Evolutionary conservation across 2,797 vertebrate species (phyloP), one percentile per base, ranked within the genome.

Genomic region (Alfaro cultratus): DNA sequence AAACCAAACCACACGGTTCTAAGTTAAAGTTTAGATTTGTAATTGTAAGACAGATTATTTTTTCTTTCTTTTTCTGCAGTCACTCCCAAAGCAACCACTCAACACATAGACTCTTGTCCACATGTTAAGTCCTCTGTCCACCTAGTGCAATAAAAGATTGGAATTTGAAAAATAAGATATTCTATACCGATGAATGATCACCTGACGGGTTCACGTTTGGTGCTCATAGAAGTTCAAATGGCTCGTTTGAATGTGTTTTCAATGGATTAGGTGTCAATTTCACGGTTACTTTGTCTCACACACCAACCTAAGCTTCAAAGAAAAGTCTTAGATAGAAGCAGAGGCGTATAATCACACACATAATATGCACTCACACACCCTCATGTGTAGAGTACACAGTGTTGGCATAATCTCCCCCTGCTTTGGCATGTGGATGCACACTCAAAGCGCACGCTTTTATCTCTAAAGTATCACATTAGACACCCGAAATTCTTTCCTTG

Each of bases 281-380:
- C 91, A 94, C 46, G 89, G 73, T 88, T 86, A 90, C 91, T 93
- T 93, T 94, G 91, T 92, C 88, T 87, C 80, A 83, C 86, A 84
- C 83, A 76, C 88, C 84, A 86, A 90, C 85, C 81, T 87, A 90
- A 93, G 90, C 94, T 93, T 93, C 92, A 94, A 93, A 94, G 90
- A 93, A 90, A 89, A 29, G 88, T 82, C 85, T 83, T 18, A 11
- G 90, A 90, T 86, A 84, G 86, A 89, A 83, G 84, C 83, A 83
- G 78, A 75, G 80, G 88, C 86, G 62, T 88, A 92, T 93, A 94
- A 94, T 94, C 91, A n/a, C 31, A 75, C 3, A 77, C 88, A 91
- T 87, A 90, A 90, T 92, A 87, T 83, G 84, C 75, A 0, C 87
- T 89, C 88, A 73, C 87, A 85, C 90, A 85, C 81, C 82, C 91